Conservation (phyloP, 2,888 invertebrate species). For the Diplolepis rosae region DNA sequence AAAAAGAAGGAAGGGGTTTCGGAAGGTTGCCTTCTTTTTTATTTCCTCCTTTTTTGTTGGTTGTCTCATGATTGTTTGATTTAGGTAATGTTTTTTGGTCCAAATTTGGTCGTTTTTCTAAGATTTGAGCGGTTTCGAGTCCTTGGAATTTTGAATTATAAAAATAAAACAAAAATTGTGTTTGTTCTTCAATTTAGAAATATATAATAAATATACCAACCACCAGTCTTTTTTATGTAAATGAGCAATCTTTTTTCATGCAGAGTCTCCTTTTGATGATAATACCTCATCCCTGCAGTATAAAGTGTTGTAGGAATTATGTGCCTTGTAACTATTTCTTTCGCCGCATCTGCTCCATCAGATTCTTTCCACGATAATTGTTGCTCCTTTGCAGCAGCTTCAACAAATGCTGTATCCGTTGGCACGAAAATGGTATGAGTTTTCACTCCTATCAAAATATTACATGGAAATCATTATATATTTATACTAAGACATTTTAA, state of each 20-base stretch:
- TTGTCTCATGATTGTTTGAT: too few species aligned
- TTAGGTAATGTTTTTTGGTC: too few species aligned
- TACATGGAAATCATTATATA: too few species aligned
- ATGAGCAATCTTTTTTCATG: constrained; percentile 82
- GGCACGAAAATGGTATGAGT: constrained; percentile 91
- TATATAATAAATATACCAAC: constrained; percentile 72
- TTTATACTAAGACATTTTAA: too few species aligned
- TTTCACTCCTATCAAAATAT: constrained; percentile 79
- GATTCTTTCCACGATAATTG: constrained; percentile 70
- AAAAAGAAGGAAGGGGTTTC: too few species aligned
- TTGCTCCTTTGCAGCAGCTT: constrained; percentile 77
- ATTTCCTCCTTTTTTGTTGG: too few species aligned
- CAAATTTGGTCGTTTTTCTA: too few species aligned
- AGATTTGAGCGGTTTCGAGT: too few species aligned
- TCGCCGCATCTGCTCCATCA: constrained; percentile 75
- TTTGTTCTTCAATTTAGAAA: too few species aligned
- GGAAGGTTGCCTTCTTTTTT: too few species aligned
- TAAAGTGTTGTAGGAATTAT: constrained; percentile 86
- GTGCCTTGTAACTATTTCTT: constrained; percentile 85
- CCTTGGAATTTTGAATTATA: too few species aligned
- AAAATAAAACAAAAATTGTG: too few species aligned
- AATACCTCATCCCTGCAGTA: constrained; percentile 91
- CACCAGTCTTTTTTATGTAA: constrained; percentile 86
- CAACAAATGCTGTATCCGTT: constrained; percentile 84
- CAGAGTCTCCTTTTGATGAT: constrained; percentile 87